Evolutionary conservation across 2,113 vertebrate species (phyloP).

Genomic region (Triplophysa dalaica): DNA sequence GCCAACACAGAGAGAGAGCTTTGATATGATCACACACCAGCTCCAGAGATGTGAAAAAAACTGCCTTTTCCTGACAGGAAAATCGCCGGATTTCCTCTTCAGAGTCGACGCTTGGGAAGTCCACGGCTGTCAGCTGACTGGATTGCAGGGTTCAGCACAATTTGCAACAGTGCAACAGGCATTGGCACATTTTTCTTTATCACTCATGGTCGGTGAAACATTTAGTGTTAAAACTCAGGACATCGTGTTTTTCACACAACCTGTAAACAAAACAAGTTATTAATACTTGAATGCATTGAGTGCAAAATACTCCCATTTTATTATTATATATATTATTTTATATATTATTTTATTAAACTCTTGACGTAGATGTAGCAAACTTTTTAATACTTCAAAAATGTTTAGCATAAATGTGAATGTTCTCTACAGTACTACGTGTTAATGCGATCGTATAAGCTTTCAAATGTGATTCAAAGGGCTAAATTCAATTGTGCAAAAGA

Average conservation of each 20-base stretch:
- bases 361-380: background rate
- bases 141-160: slow-evolving; percentile 49
- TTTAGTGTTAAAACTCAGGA: background rate
- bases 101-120: slow-evolving; percentile 48
- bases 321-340: too few species aligned
- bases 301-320: background rate
- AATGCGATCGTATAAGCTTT: background rate
- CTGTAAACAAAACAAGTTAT: slow-evolving; percentile 1
- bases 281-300: background rate
- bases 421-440: background rate
- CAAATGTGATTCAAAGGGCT: background rate
- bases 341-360: background rate
- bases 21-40: slow-evolving; percentile 19
- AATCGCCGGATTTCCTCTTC: slow-evolving; percentile 80
- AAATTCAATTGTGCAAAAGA: background rate
- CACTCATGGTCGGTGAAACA: background rate
- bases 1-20: slow-evolving; percentile 19
- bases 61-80: slow-evolving; percentile 80
- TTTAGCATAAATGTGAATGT: background rate
- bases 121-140: slow-evolving; percentile 54
- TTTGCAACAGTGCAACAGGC: background rate
- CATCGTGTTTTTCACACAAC: background rate
- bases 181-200: background rate
- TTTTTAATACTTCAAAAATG: too few species aligned
- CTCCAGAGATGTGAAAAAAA: slow-evolving; percentile 49